Evolutionary conservation across 2,797 vertebrate genomes (phyloP).

Genomic region (Hozukius guyotensis): DNA sequence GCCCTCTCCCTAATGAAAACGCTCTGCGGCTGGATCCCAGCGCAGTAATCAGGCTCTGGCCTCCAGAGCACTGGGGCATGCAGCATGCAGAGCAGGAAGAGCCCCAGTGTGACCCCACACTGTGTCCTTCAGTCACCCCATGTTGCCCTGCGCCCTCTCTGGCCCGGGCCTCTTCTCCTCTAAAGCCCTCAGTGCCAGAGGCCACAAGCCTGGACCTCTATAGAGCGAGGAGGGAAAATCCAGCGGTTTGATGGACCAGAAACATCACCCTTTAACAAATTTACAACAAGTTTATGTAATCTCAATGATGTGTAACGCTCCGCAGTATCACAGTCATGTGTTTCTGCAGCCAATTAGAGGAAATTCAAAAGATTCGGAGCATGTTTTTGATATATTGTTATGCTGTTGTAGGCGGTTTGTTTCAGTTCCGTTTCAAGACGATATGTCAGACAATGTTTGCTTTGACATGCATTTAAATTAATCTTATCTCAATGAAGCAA

Average conservation of each 20-base stretch:
- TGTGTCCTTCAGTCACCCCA: slow-evolving; percentile 72
- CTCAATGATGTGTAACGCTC: slow-evolving; percentile 49
- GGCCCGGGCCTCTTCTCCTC: slow-evolving; percentile 68
- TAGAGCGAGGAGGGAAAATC: slow-evolving; percentile 25
- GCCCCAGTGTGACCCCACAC: slow-evolving; percentile 76
- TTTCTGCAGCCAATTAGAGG: slow-evolving; percentile 28
- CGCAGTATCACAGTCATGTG: slow-evolving; percentile 28
- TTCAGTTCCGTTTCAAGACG: slow-evolving; percentile 15
- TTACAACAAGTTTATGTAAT: slow-evolving; percentile 54
- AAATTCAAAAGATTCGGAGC: slow-evolving; percentile 40
- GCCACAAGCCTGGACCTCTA: slow-evolving; percentile 48
- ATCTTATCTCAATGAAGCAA: slow-evolving; percentile 30
- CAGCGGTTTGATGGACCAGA: slow-evolving; percentile 52
- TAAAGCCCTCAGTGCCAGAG: slow-evolving; percentile 50
- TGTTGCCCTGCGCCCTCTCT: slow-evolving; percentile 70
- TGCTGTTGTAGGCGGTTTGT: slow-evolving; percentile 8
- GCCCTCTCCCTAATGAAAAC: slow-evolving; percentile 88
- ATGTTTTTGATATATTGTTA: slow-evolving; percentile 40
- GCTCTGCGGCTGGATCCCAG: slow-evolving; percentile 81
- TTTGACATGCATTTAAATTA: slow-evolving; percentile 19
- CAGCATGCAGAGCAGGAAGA: slow-evolving; percentile 79
- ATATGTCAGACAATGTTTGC: slow-evolving; percentile 36
- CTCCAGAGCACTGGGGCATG: slow-evolving; percentile 76
- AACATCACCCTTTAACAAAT: slow-evolving; percentile 52
- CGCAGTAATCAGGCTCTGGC: slow-evolving; percentile 82